Percentiles rank a stretch among this genome's conserved stretches.
Evolutionary conservation across 2,797 vertebrate species (phyloP).

Genomic region (Tamandua tetradactyla): DNA sequence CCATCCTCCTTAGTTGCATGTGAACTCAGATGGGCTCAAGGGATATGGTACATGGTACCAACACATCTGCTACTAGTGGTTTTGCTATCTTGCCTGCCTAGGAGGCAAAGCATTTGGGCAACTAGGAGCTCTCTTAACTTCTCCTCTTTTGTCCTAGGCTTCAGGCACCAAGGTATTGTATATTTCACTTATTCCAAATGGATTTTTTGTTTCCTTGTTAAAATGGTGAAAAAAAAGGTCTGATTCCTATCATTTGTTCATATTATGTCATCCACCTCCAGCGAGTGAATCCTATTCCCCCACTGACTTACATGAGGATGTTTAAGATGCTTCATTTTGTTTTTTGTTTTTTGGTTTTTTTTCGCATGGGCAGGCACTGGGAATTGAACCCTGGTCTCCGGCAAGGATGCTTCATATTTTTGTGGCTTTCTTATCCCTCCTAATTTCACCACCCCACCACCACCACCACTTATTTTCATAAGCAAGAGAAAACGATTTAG

Average conservation of each 20-base stretch:
- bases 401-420: slow-evolving; percentile 36
- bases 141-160: neutral
- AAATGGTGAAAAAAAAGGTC: neutral
- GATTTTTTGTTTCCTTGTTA: neutral
- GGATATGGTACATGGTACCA: neutral
- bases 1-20: neutral
- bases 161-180: neutral
- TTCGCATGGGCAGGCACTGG: no score
- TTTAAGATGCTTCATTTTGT: slow-evolving; percentile 35
- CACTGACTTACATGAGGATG: neutral
- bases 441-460: neutral
- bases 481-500: slow-evolving; percentile 51
- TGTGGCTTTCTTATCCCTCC: slow-evolving; percentile 37
- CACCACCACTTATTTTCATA: neutral
- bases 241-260: neutral
- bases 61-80: neutral
- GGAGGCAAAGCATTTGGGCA: neutral
- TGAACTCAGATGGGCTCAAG: neutral
- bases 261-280: neutral
- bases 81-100: neutral
- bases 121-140: neutral
- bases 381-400: no score
- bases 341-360: no score
- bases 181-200: neutral
- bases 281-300: neutral